Conservation (phyloP, 2,888 invertebrate species). For the Deroplatys truncata region DNA sequence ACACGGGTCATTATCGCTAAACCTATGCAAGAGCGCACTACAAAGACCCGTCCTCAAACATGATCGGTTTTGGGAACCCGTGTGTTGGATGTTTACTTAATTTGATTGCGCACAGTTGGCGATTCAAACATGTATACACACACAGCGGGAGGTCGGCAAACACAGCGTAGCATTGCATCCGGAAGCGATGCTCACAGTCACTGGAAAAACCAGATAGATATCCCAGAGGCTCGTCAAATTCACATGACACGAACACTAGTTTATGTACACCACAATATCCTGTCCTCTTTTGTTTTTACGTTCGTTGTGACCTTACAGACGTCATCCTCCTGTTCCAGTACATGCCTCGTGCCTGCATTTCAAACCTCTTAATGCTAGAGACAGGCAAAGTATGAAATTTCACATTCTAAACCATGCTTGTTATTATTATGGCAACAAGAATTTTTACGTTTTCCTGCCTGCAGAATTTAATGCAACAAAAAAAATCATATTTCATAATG, state of each 20-base stretch:
- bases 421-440: too few relatives aligned
- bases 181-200: neutral
- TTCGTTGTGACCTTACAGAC: too few relatives aligned
- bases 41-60: conserved; percentile 5
- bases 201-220: neutral
- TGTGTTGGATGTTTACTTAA: conserved; percentile 27
- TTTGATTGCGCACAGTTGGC: conserved; percentile 27
- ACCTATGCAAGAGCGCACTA: conserved; percentile 18
- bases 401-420: too few relatives aligned
- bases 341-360: too few relatives aligned
- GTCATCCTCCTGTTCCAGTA: too few relatives aligned
- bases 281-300: too few relatives aligned
- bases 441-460: too few relatives aligned
- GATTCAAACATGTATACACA: conserved; percentile 27
- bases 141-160: neutral
- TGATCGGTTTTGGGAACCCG: neutral
- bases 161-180: neutral
- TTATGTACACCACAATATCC: too few relatives aligned
- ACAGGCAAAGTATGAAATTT: too few relatives aligned
- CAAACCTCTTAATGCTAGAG: too few relatives aligned
- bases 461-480: too few relatives aligned
- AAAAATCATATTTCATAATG: too few relatives aligned
- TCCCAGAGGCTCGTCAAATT: neutral
- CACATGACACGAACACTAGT: neutral
- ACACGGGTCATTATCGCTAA: conserved; percentile 11